Evolutionary conservation across 2,113 vertebrate species (phyloP), one percentile per base, ranked within the genome.

Genomic region (Spermophilus dauricus): DNA sequence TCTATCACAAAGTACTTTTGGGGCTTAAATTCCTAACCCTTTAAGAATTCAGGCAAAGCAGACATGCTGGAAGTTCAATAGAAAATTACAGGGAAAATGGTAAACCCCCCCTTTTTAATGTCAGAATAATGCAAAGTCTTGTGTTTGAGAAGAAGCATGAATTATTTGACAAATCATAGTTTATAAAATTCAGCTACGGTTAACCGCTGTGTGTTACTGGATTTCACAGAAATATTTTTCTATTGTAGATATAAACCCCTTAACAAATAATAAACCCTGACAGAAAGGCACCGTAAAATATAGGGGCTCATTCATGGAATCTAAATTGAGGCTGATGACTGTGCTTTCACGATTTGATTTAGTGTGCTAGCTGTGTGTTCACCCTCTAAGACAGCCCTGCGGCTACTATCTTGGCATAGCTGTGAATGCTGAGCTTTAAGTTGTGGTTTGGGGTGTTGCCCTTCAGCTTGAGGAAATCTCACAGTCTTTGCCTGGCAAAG

Each of bases 191-290:
- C 61, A 70, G 85, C 81, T 94, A 39, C 85, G 89, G 89, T 92
- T 98, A 97, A 96, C 89, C 56, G 93, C 88, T 95, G 69, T 93
- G 80, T 92, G 65, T 97, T 97, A 95, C 90, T 75, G 30, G 39
- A 96, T 97, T 97, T 96, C 93, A 96, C 89, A 97, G 95, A 98
- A 97, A 90, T 97, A 95, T 92, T 97, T 95, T 96, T 96, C 93
- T 85, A 39, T 95, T 96, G 76, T 94, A 88, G 92, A 94, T 96
- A 95, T 95, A 97, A 97, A 92, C 28, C 67, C 48, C 67, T 97
- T 96, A 95, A 80, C 76, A 97, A 92, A 94, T 97, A 96, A 95
- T 88, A 81, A 96, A 77, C 14, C 18, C 81, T 86, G 95, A 87
- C 92, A 92, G 90, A 97, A 95, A 96, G 87, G 67, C 92, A 51